Conservation (phyloP, 2,113 vertebrate species). For the Onychostruthus taczanowskii region DNA sequence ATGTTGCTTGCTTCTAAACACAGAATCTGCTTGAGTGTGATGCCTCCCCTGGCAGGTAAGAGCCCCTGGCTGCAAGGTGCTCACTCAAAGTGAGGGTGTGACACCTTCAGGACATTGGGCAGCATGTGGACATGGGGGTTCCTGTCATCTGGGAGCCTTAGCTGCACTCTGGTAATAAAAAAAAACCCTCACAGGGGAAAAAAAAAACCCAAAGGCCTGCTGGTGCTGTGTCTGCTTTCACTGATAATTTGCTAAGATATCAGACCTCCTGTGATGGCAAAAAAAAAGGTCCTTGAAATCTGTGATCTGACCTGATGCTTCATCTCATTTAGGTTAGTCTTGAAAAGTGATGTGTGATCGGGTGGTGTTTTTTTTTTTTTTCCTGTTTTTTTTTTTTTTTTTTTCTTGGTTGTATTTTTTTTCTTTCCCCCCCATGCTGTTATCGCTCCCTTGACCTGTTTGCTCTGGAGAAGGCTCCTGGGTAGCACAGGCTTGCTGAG, state of each 20-base stretch:
- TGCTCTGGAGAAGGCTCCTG: not conserved
- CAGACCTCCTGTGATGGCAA: not conserved
- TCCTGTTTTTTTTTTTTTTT: not conserved
- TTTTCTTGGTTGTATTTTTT: not conserved
- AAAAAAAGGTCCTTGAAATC: not conserved
- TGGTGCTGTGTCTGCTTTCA: not conserved
- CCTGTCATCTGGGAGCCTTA: not conserved
- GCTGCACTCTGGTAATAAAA: not conserved
- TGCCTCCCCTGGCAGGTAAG: not conserved
- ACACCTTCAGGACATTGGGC: not conserved
- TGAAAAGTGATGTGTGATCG: not conserved
- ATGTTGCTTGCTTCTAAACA: not conserved
- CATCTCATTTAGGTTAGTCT: not conserved
- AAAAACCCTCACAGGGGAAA: not conserved
- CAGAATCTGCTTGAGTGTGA: not conserved
- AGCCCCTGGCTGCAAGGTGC: not conserved
- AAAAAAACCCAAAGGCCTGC: not conserved
- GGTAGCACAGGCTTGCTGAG: not conserved
- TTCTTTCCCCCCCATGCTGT: rapidly evolving
- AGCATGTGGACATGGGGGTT: not conserved
- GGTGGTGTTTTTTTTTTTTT: not conserved
- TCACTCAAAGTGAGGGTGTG: not conserved
- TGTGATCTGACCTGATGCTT: not conserved
- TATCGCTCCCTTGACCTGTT: not conserved
- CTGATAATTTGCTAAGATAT: not conserved